Base-by-base conservation (phyloP, 2,113 vertebrate species). In the Illadopsis cleaveri region DNA sequence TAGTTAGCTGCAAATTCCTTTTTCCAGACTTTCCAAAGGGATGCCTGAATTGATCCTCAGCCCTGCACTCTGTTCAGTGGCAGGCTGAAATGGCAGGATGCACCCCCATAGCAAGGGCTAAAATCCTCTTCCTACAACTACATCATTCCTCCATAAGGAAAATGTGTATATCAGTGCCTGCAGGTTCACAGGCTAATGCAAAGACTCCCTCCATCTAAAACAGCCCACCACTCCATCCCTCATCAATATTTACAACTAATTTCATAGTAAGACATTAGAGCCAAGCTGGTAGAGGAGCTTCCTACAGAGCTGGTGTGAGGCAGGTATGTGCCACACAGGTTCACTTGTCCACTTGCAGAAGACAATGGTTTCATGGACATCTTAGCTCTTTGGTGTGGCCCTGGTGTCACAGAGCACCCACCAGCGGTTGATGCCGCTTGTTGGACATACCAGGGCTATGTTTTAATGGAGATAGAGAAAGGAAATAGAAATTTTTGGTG, bases 31-130 rank as follows among this genome's bases (percentile, higher is more conserved):
- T 42, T 53, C 10, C 2, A 0, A 71, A 92, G 21, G 30, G 35
- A 62, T 5, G 25, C 24, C 40, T 72, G 27, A 21, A 44, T 4
- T 12, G 65, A 45, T 6, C 10, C 47, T 30, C 12, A 31, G 38
- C 33, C 30, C 38, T 1, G 1, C 1, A 0, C 25, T 38, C 28
- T 6, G 0, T 8, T 20, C 42, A n/a, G 45, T 1, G 2, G 28
- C 68, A 61, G 31, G 45, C 45, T 70, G 91, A 42, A 50, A 37
- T 4, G 28, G 50, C 4, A 5, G 22, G 51, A 68, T 19, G 30
- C 19, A 58, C 14, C 5, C 37, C 44, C 33, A 62, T 0, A 0
- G 28, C 33, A 50, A 44, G 23, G 25, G 10, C 60, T 82, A 65
- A 90, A 90, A 51, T 42, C 4, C 19, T 92, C 18, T n/a, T 53